A percentile compares a stretch with the other conserved stretches of the same genome.
Conservation (phyloP, 2,888 invertebrate species). For the Sussaba pulchella region DNA sequence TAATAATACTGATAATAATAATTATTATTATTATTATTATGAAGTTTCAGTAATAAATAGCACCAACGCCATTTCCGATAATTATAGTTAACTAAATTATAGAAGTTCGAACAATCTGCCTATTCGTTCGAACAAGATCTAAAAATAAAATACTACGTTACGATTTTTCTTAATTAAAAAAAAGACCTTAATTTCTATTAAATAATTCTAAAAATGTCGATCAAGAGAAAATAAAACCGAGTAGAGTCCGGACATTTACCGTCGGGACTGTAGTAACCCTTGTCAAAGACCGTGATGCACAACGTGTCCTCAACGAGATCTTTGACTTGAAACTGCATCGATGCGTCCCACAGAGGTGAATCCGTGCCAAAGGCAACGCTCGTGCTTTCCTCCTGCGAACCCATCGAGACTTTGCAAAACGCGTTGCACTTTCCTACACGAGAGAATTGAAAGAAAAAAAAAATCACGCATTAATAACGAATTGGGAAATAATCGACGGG, state of each 20-base stretch:
- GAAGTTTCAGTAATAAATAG: no score
- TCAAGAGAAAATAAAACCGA: not conserved
- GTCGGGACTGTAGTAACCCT: slow-evolving; percentile 90
- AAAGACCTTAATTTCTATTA: no score
- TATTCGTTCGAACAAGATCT: no score
- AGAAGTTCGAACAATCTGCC: no score
- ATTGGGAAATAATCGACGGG: not conserved
- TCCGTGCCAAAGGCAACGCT: slow-evolving; percentile 86
- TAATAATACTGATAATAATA: no score
- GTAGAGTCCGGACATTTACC: slow-evolving; percentile 84
- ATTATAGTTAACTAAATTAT: no score
- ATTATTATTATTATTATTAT: no score
- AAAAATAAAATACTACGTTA: no score
- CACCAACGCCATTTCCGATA: no score
- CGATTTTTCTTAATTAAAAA: no score
- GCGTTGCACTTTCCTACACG: slow-evolving; percentile 88
- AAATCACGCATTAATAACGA: not conserved
- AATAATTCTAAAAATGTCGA: no score
- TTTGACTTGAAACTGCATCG: slow-evolving; percentile 91
- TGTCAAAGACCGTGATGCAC: slow-evolving; percentile 89
- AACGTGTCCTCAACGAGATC: slow-evolving; percentile 89
- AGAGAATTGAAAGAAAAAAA: not conserved
- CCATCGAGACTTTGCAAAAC: slow-evolving; percentile 91
- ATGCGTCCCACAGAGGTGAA: slow-evolving; percentile 89
- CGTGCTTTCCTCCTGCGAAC: slow-evolving; percentile 89